Evolutionary conservation across 1,140 invertebrate genomes (phyloP).

Genomic region (Drosophila sproati): DNA sequence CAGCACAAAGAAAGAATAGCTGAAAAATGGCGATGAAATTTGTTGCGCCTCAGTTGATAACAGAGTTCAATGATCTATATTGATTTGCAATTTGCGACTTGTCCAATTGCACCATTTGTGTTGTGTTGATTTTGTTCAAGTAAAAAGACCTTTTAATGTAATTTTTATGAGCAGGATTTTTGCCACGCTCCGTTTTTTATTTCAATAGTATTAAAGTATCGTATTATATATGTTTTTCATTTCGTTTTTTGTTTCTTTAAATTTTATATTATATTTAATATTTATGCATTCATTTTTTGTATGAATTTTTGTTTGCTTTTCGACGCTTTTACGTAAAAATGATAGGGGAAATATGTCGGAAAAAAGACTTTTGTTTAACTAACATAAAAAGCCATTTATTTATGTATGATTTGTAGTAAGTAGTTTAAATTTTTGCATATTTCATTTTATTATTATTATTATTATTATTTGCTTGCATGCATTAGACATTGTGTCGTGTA

Average conservation of each 20-base stretch:
- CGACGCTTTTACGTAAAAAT: slow-evolving; percentile 60
- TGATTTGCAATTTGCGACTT: slow-evolving; percentile 15
- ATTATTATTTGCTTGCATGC: slow-evolving; percentile 48
- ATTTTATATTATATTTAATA: slow-evolving; percentile 65
- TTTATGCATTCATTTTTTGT: slow-evolving; percentile 65
- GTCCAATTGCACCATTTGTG: not conserved
- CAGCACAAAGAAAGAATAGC: slow-evolving; percentile 20
- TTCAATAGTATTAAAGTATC: slow-evolving; percentile 83
- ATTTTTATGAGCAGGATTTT: slow-evolving; percentile 73
- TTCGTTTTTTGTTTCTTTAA: slow-evolving; percentile 42
- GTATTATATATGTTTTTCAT: slow-evolving; percentile 75
- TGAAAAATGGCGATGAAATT: slow-evolving; percentile 6
- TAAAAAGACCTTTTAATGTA: slow-evolving; percentile 20
- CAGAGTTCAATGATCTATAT: slow-evolving; percentile 48
- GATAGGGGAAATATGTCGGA: slow-evolving; percentile 18
- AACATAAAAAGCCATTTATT: slow-evolving; percentile 69
- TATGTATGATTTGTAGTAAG: slow-evolving; percentile 46
- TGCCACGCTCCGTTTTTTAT: slow-evolving; percentile 71
- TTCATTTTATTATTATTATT: slow-evolving; percentile 48
- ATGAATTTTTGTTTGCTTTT: slow-evolving; percentile 47
- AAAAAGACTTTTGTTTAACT: slow-evolving; percentile 55
- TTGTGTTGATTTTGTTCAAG: slow-evolving; percentile 2
- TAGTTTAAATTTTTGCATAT: slow-evolving; percentile 29
- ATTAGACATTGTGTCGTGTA: slow-evolving; percentile 42
- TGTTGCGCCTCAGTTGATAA: slow-evolving; percentile 25